These are phyloP conservation scores for Psittacula echo DNA, from an alignment of 2,797 vertebrate genomes.

Conservation along the genomic window DNA sequence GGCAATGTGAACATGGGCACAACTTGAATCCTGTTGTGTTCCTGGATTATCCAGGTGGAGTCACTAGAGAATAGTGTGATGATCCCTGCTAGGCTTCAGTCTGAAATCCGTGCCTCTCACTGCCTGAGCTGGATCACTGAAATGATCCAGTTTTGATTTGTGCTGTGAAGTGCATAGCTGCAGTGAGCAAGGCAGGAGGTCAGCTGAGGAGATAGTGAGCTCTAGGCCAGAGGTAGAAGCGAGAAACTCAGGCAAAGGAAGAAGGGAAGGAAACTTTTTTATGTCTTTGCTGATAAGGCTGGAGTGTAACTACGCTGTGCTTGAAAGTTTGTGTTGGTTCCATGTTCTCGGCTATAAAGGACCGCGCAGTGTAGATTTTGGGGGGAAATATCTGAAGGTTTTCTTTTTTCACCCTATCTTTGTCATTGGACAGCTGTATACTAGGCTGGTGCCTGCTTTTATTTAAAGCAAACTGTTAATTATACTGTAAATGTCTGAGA, in stretches of 20 bases:
- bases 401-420: neutral
- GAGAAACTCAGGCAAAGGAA: neutral
- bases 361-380: neutral
- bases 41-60: neutral
- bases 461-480: neutral
- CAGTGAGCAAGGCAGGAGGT: neutral
- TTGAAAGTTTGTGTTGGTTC: neutral
- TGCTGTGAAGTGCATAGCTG: neutral
- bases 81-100: neutral
- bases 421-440: neutral
- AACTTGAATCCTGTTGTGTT: rapidly evolving
- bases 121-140: neutral
- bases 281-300: neutral
- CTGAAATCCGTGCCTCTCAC: neutral
- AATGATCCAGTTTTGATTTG: neutral
- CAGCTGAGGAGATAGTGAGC: neutral
- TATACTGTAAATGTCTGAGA: neutral
- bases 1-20: rapidly evolving
- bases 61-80: neutral
- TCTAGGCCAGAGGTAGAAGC: neutral
- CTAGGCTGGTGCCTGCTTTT: neutral
- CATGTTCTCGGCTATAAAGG: neutral
- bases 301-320: neutral
- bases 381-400: neutral
- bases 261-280: neutral